Base-by-base conservation (phyloP, 1,140 invertebrate species). In the Drosophila aff. region DNA sequence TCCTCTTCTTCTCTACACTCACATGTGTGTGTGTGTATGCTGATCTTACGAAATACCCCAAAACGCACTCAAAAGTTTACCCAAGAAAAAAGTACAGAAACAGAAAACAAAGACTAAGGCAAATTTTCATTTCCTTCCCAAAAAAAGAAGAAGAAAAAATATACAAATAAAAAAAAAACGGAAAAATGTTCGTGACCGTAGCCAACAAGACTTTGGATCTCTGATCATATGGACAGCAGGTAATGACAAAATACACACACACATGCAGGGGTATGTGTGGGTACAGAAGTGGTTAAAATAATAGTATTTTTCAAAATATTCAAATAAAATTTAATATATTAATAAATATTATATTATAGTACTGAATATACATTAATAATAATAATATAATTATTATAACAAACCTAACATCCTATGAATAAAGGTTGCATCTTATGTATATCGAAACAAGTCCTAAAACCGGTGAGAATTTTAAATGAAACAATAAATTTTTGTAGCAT, bases 61-160 rank as follows among this genome's bases (percentile, higher is more conserved):
- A 73, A 66, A 65, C 77, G 73, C 74, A 76, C 73, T 67, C 57
- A 69, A 67, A 77, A 78, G 71, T 73, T 74, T 44, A 74, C 46
- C 18, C 55, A 74, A 50, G 55, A 60, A 73, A 73, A 69, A 61
- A 74, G 68, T 73, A 73, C 66, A 72, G 67, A 72, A 59, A 72
- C 69, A 28, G 67, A 73, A 59, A 46, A 58, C 60, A 76, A 44
- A 73, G 61, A 26, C 62, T 67, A 72, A 76, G 41, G 52, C 78
- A 73, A 66, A 78, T 79, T 86, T 86, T 80, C 67, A 86, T 86
- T 82, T 86, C 73, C 80, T 82, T 82, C 64, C 57, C 63, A 26
- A 74, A 59, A 76, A 60, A 46, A 26, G 21, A 65, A 63, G 33
- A 47, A 52, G 9, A 31, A 76, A 63, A 59, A 33, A 64, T 13